Base-by-base conservation (phyloP, 2,888 invertebrate species). In the Ganaspis brasiliensis region DNA sequence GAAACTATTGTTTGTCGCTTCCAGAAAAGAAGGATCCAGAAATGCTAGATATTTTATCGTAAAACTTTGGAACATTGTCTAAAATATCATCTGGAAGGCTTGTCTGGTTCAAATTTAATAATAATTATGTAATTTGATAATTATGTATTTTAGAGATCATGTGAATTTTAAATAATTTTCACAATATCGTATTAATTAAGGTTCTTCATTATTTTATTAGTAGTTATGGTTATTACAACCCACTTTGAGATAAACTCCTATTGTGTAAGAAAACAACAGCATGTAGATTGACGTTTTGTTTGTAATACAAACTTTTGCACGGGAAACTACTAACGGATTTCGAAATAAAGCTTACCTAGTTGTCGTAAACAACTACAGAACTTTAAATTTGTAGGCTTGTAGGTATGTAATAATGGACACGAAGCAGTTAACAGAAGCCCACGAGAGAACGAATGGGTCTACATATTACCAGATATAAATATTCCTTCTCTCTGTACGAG, bases 391-490 rank as follows among this genome's bases (percentile, higher is more conserved):
- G 67, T 45, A 45, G 67, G 67, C 24, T 45, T 37, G 40, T n/a
- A 67, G 67, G 67, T 67, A 67, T 67, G 67, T 67, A 67, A 67
- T 67, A 45, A 67, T 67, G 67, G 67, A 67, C 67, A 45, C 67
- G n/a, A 40, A 45, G 40, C 45, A 67, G 45, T 67, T 67, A 67
- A 45, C 45, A 40, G 16, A 45, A 45, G 45, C 67, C 67, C 67
- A 45, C 26, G 67, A 45, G 67, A 67, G n/a, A 67, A 67, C 67
- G 24, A 45, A 67, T 67, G 67, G 67, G 45, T 67, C 67, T 67
- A 45, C 45, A 45, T 67, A 67, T 67, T 67, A 45, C 40, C 16
- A 24, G 67, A 45, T 67, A 67, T 67, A 67, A 67, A 67, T 67
- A 67, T 45, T 67, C 67, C 24, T n/a, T 4, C 4, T n/a, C 67